Conservation (phyloP, 2,888 invertebrate species). For the Lymantria monacha region DNA sequence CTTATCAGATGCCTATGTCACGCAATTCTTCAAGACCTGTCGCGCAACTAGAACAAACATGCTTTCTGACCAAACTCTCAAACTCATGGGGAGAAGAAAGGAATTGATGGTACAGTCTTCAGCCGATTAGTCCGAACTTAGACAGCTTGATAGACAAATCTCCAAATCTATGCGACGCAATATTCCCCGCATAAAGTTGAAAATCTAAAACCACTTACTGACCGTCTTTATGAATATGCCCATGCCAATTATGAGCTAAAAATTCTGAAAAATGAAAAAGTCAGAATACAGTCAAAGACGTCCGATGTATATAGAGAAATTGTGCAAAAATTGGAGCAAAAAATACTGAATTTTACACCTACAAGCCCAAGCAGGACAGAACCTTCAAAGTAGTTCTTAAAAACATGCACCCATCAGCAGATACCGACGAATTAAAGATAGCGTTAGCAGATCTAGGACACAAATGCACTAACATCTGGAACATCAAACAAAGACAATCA, state of each 20-base stretch:
- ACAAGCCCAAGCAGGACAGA: slow-evolving; percentile 14
- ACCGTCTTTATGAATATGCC: neutral
- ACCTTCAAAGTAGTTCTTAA: neutral
- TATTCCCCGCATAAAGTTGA: too few species aligned
- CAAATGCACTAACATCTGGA: slow-evolving; percentile 5
- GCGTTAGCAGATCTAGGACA: slow-evolving; percentile 4
- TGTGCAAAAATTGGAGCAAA: slow-evolving; percentile 6
- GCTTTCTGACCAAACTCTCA: too few species aligned
- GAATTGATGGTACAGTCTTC: too few species aligned
- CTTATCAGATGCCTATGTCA: too few species aligned
- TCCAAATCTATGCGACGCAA: too few species aligned
- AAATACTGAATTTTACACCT: slow-evolving; percentile 17
- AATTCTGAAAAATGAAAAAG: slow-evolving; percentile 1
- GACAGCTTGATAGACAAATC: too few species aligned
- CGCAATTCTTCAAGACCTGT: too few species aligned
- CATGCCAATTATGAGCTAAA: neutral
- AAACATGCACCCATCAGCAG: too few species aligned
- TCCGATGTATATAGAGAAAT: slow-evolving; percentile 5
- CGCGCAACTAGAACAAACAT: too few species aligned
- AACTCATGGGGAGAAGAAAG: too few species aligned
- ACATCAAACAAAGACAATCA: neutral
- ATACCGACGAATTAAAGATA: slow-evolving; percentile 10
- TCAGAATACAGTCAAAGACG: slow-evolving; percentile 6
- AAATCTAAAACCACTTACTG: neutral
- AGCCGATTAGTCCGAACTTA: too few species aligned